phyloP scores from a whole-genome alignment of 2,888 invertebrate species.

The Cloeon dipterum region DNA sequence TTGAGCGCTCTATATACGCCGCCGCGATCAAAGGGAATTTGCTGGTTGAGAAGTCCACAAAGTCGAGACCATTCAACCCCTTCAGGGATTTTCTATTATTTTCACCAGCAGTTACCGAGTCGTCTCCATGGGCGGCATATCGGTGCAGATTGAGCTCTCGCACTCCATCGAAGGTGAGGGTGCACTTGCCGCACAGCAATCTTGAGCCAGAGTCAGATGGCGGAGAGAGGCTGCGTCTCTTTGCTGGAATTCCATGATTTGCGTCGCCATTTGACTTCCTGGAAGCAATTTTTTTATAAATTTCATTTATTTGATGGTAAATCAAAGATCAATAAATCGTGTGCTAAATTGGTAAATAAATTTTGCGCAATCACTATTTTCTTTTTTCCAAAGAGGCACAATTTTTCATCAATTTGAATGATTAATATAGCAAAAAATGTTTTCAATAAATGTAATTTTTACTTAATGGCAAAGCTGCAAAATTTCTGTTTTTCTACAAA shows the following conservation, averaged over 20 bases:
- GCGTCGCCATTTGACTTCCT: neutral
- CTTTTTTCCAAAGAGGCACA: too few species aligned
- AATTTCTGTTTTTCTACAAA: too few species aligned
- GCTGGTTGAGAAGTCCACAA: conserved; percentile 55
- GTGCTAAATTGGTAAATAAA: too few species aligned
- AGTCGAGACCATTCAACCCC: conserved; percentile 46
- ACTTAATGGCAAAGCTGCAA: too few species aligned
- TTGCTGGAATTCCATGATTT: too few species aligned
- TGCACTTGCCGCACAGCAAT: conserved; percentile 1
- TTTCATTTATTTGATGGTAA: too few species aligned
- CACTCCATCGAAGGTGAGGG: neutral
- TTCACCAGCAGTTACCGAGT: neutral
- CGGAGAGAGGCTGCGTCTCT: neutral
- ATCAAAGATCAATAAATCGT: too few species aligned
- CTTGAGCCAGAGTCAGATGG: neutral
- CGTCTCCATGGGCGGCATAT: neutral
- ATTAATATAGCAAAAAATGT: too few species aligned
- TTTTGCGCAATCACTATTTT: too few species aligned
- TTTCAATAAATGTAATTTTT: too few species aligned
- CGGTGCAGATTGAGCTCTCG: neutral
- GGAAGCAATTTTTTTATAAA: too few species aligned
- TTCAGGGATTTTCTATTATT: conserved; percentile 11
- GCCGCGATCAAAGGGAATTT: conserved; percentile 61
- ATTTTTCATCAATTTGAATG: too few species aligned
- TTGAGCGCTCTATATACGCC: conserved; percentile 40